Percentiles rank a stretch among this genome's conserved stretches.
Conservation (phyloP, 2,113 vertebrate genomes). For the Lagopus muta region DNA sequence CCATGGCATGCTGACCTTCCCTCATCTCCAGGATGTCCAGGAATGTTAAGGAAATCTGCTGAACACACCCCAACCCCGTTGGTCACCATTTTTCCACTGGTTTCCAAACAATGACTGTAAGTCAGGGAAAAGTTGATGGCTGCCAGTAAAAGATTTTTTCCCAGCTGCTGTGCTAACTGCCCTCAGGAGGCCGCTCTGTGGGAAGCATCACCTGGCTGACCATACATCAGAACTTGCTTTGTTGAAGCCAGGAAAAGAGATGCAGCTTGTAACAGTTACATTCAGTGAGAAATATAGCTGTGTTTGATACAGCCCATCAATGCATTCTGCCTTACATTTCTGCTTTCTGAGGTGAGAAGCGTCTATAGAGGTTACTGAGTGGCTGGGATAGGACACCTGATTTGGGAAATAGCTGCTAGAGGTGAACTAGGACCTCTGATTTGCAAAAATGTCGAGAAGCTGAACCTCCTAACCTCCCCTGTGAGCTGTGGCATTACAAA, state of each 20-base stretch:
- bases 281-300: neutral
- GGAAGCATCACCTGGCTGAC: neutral
- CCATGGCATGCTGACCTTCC: neutral
- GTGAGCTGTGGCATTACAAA: neutral
- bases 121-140: neutral
- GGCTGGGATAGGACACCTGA: neutral
- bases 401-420: neutral
- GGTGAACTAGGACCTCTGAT: neutral
- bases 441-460: neutral
- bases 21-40: rapidly evolving
- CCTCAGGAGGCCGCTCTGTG: neutral
- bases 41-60: neutral
- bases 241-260: neutral
- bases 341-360: neutral
- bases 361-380: neutral
- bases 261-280: neutral
- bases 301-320: neutral
- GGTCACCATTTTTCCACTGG: neutral
- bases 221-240: neutral
- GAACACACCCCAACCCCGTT: neutral
- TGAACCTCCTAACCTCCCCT: neutral
- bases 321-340: neutral
- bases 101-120: neutral
- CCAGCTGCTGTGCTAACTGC: neutral
- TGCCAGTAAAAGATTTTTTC: neutral